Base-by-base conservation (phyloP, 2,888 invertebrate genomes). In the Ornithoptera priamus region DNA sequence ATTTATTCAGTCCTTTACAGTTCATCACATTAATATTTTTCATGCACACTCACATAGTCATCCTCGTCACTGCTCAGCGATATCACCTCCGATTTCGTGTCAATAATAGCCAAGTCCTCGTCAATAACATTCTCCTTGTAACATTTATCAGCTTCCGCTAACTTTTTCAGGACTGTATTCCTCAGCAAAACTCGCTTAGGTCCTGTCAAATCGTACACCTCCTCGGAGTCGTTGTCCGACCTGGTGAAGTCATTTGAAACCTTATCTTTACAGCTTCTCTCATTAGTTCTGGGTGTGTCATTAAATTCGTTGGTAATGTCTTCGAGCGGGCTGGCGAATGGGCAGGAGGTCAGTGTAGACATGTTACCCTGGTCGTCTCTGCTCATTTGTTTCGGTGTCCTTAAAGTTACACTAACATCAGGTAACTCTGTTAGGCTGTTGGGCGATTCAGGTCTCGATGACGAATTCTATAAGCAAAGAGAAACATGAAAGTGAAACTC, bases 11-110 rank as follows among this genome's bases (percentile, higher is more conserved):
- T 22, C 22, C 22, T 22, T 22, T 22, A 22, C 22, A 22, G 22
- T 22, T 22, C 22, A 22, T 22, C 22, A 22, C 10, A 39, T 39
- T 39, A 39, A 39, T 39, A 10, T 39, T 39, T 10, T 39, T 10
- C 10, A 22, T 53, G 59, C 56, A 62, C 18, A 73, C 84, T 82
- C 72, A 89, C 89, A 80, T 82, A 84, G 68, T 84, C 82, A 39
- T 92, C 92, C 73, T 92, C 92, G 73, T 92, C 92, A 67, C 93
- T 93, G 81, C 92, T 93, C 18, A 92, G 76, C 12, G 88, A 87
- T 50, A 93, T 90, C 17, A 93, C 81, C 75, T 90, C 90, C 7
- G 86, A 82, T 64, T 83, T 81, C 1, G 75, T 77, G 62, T 90
- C 90, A 65, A 91, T 81, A 18, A 92, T 87, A 2, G 90, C 84